A percentile compares a stretch with the other conserved stretches of the same genome.
These are phyloP conservation scores for Kryptolebias ocellatus DNA, from an alignment of 2,797 vertebrate species.

Conservation along the genomic window DNA sequence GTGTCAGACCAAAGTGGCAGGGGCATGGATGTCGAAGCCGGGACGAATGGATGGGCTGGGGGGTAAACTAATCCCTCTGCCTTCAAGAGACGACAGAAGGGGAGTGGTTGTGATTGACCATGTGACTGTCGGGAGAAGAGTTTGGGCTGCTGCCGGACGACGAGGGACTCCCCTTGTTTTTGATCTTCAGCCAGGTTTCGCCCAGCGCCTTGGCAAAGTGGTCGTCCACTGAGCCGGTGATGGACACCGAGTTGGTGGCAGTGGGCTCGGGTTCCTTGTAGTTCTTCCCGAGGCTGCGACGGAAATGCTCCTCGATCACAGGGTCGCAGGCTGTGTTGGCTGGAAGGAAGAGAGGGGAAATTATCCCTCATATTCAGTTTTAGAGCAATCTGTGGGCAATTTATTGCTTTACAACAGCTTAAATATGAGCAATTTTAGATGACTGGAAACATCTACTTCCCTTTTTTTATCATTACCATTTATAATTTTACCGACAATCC, in stretches of 20 bases:
- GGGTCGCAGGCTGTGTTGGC: constrained; percentile 90
- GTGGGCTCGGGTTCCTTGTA: constrained; percentile 96
- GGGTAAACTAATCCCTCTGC: constrained; percentile 25
- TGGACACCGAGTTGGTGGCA: constrained; percentile 95
- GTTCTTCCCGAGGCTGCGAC: constrained; percentile 96
- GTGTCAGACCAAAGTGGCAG: constrained; percentile 58
- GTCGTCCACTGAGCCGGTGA: constrained; percentile 97
- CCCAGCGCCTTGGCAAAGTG: constrained; percentile 99
- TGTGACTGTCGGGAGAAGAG: constrained; percentile 91
- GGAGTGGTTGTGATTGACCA: constrained; percentile 95
- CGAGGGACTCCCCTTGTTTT: constrained; percentile 92
- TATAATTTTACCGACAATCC: constrained; percentile 62
- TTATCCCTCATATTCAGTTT: constrained; percentile 22
- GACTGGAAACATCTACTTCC: constrained; percentile 46
- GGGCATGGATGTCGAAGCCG: constrained; percentile 33
- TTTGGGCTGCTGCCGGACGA: constrained; percentile 90
- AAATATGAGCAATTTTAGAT: constrained; percentile 39
- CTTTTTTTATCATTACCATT: constrained; percentile 42
- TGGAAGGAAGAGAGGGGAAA: constrained; percentile 42
- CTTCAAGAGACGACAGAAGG: constrained; percentile 96
- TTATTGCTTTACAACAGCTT: constrained; percentile 38
- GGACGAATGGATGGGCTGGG: constrained; percentile 31
- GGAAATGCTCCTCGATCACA: constrained; percentile 98
- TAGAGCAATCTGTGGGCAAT: constrained; percentile 28
- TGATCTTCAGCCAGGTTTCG: constrained; percentile 97